Conservation (phyloP, 2,797 vertebrate species). For the Tauraco hartlaubi region DNA sequence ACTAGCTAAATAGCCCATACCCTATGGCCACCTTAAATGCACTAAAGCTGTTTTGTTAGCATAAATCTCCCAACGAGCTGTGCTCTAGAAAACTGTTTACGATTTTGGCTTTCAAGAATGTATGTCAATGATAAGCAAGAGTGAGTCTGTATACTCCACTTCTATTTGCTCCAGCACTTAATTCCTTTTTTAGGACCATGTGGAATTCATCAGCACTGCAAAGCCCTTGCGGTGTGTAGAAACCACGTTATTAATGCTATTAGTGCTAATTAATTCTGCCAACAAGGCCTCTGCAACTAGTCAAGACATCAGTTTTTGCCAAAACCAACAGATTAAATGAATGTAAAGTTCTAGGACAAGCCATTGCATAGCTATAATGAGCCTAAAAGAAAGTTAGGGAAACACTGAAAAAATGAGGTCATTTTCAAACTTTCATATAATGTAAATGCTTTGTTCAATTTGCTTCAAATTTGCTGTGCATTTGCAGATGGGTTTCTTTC, state of each 20-base stretch:
- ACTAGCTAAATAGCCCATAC: background rate
- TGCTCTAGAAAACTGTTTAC: constrained; percentile 1
- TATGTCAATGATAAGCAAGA: background rate
- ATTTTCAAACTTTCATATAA: background rate
- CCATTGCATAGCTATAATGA: background rate
- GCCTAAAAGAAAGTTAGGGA: background rate
- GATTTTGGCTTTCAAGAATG: constrained; percentile 20
- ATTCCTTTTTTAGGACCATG: background rate
- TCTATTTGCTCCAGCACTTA: background rate
- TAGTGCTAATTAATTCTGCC: constrained; percentile 63
- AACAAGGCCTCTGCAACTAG: constrained; percentile 10
- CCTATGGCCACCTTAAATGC: background rate
- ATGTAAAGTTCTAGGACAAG: background rate
- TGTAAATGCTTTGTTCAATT: background rate
- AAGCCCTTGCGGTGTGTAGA: constrained; percentile 20
- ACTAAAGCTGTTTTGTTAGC: constrained; percentile 2
- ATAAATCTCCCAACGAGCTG: constrained; percentile 3
- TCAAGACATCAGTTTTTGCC: constrained; percentile 26
- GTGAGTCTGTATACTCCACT: background rate
- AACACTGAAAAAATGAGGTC: background rate
- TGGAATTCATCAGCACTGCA: constrained; percentile 19
- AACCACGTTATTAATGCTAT: constrained; percentile 51
- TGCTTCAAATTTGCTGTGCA: background rate
- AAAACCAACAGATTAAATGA: constrained; percentile 50
- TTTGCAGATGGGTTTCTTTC: background rate